Conservation (phyloP, 53 echinoderm and acorn worm species). For the Echinometra lucunter region DNA sequence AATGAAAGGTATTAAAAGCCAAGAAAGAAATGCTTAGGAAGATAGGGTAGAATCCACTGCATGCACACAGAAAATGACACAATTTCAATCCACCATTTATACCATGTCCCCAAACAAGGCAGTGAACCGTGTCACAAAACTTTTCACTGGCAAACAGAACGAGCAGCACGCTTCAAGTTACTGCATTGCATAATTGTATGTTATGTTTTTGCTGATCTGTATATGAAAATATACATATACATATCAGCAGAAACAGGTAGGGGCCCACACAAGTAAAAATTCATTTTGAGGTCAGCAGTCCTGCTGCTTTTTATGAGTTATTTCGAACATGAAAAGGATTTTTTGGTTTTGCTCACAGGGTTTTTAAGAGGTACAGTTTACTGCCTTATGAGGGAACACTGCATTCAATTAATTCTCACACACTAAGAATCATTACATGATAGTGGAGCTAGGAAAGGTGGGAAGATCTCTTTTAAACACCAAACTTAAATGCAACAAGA, state of each 20-base stretch:
- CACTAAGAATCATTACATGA: background rate
- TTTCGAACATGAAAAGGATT: too few species aligned
- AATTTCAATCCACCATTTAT: background rate
- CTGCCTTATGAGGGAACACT: background rate
- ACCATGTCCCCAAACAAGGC: background rate
- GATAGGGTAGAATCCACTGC: background rate
- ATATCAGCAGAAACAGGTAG: background rate
- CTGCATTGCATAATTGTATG: too few species aligned
- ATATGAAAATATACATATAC: background rate
- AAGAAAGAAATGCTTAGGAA: slow-evolving; percentile 22
- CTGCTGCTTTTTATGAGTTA: too few species aligned
- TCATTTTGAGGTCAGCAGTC: too few species aligned
- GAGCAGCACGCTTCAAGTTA: background rate
- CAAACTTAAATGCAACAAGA: too few species aligned
- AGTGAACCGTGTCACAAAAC: background rate
- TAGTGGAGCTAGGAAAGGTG: background rate
- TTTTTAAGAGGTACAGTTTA: too few species aligned
- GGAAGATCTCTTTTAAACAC: slow-evolving; percentile 26
- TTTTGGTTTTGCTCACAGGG: too few species aligned
- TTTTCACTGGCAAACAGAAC: too few species aligned
- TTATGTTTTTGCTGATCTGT: background rate
- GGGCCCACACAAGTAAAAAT: background rate
- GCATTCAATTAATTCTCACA: background rate
- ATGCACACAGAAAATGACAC: slow-evolving; percentile 28
- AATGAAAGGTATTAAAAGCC: background rate